These are phyloP conservation scores for Phragmatobia fuliginosa DNA, from an alignment of 2,888 invertebrate genomes.

Conservation along the genomic window DNA sequence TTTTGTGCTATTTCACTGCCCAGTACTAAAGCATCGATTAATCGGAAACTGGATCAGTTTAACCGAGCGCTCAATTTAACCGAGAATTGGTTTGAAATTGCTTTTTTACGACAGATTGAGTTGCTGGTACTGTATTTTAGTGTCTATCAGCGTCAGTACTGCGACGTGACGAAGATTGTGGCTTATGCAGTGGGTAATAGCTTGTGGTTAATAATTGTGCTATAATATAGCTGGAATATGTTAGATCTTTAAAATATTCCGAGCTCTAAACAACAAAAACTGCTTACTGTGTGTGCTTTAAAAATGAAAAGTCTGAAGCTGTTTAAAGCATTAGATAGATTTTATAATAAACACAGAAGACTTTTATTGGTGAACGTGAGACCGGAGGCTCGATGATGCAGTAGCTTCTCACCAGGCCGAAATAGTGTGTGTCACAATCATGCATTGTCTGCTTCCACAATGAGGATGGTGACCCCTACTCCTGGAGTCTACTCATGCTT, in stretches of 20 bases:
- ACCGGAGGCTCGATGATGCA: too few relatives aligned
- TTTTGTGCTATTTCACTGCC: neutral
- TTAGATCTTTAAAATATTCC: neutral
- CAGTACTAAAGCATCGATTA: neutral
- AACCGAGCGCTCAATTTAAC: neutral
- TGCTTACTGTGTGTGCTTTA: neutral
- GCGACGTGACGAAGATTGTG: neutral
- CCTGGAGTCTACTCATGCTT: too few relatives aligned
- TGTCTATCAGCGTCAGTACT: neutral
- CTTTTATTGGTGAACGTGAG: too few relatives aligned
- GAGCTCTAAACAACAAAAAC: neutral
- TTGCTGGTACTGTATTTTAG: conserved; percentile 1
- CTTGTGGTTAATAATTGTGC: neutral
- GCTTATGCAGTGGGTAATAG: neutral
- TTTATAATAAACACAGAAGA: too few relatives aligned
- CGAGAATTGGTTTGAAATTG: neutral
- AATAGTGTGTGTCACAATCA: too few relatives aligned
- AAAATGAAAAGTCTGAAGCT: too few relatives aligned
- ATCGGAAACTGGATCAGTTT: neutral
- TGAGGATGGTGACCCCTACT: too few relatives aligned
- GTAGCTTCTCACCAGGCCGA: too few relatives aligned
- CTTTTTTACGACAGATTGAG: conserved; percentile 4
- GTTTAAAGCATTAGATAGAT: too few relatives aligned
- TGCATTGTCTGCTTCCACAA: too few relatives aligned
- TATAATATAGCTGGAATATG: neutral